Percentiles rank a stretch among this genome's conserved stretches.
Evolutionary conservation across 2,797 vertebrate genomes (phyloP).

Genomic region (Onychomys torridus): DNA sequence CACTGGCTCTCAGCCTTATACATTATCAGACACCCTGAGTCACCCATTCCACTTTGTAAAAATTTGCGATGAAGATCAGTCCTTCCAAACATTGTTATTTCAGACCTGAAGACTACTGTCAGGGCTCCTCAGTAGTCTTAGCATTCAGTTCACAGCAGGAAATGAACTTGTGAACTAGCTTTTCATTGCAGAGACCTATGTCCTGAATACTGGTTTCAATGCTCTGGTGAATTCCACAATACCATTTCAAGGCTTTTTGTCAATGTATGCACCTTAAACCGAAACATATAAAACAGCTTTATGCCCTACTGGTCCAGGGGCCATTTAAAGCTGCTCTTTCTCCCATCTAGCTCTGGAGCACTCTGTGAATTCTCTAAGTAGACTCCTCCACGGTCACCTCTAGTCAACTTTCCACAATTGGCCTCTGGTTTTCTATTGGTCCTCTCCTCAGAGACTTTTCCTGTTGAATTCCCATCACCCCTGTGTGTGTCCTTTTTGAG

Average conservation of each 20-base stretch:
- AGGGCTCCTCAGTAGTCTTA: background rate
- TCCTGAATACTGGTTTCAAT: background rate
- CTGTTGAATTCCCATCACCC: background rate
- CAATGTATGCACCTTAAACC: background rate
- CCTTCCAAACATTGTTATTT: background rate
- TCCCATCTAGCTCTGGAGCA: background rate
- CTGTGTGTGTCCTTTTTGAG: background rate
- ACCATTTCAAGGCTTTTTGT: background rate
- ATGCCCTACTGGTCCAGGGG: background rate
- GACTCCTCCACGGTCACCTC: rapidly evolving
- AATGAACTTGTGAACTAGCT: background rate
- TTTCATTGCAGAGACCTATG: background rate
- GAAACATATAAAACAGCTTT: background rate
- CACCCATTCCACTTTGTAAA: background rate
- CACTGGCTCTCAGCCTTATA: background rate
- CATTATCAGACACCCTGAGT: background rate
- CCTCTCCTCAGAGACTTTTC: background rate
- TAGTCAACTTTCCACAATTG: background rate
- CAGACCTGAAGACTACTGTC: background rate
- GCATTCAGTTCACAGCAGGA: background rate
- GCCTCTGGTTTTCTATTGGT: background rate
- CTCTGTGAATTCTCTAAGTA: background rate
- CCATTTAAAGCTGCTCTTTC: background rate
- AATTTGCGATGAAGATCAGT: background rate
- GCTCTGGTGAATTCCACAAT: background rate